Evolutionary conservation across 2,113 vertebrate species (phyloP), one percentile per base, ranked within the genome.

Genomic region (Sitta europaea): DNA sequence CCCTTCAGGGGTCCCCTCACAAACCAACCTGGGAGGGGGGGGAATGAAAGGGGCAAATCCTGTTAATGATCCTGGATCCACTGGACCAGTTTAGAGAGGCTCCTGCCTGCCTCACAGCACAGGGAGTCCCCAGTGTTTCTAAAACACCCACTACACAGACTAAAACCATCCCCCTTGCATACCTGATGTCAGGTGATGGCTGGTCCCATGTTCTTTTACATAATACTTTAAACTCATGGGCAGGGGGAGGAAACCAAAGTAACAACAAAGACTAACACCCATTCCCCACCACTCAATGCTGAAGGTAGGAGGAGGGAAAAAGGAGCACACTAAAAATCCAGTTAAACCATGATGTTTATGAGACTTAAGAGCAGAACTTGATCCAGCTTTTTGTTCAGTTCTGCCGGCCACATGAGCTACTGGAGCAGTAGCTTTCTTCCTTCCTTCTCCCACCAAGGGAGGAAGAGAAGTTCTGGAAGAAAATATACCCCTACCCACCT

Each of bases 231-330:
- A 90, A 84, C 74, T 87, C 84, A 63, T 88, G 84, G 87, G 86
- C 9, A 85, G 65, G 61, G 53, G 78, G 67, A 76, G 31, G 75
- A 92, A 91, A 95, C 78, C 27, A 77, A 94, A 93, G 36, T 22
- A 95, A 94, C 87, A 89, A 71, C 71, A 53, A 91, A 72, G 86
- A 93, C 84, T 63, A 93, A 95, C 48, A 81, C 92, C 96, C 82
- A 66, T 35, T 66, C 82, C 90, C 70, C 27, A 88, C 86, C 72
- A 54, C 91, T 94, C 96, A 70, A 28, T 87, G 81, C 7, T 2
- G 18, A 59, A 76, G 76, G 73, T 42, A 36, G 51, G 29, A n/a
- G 47, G 40, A 47, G 16, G 51, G 72, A 27, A 33, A 48, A 79
- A 76, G 62, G 66, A 90, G 47, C 89, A 92, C 63, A 55, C 89